Evolutionary conservation across 2,797 vertebrate genomes (phyloP), one percentile per base, ranked within the genome.

Genomic region (Pangasius larnaudii): DNA sequence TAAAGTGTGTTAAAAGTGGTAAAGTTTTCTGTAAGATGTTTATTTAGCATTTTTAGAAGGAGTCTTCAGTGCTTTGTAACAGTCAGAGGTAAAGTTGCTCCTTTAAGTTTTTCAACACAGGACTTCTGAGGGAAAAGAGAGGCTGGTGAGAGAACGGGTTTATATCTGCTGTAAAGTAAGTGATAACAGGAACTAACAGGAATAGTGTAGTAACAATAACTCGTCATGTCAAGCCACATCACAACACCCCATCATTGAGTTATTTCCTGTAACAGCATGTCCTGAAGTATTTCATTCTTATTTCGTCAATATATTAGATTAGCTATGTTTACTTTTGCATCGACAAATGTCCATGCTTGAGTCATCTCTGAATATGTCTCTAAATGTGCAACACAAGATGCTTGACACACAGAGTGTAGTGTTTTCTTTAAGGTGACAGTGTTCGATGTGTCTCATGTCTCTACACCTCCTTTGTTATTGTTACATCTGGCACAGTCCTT

Each of bases 391-490:
- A 39, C 10, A 5, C 75, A 78, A n/a, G 14, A 78, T 53, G 16
- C 49, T 33, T 30, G 49, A 51, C 24, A 49, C 46, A n/a, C 78
- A 82, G 56, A 36, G 56, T 27, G 39, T 16, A 19, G 56, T 39
- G 30, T 87, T 84, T 77, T 46, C 42, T 53, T 19, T 24, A 84
- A 65, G 46, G 71, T 19, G 71, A 67, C 58, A n/a, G 30, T 51
- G 78, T n/a, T 63, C 18, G 27, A 74, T 83, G 72, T 6, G 39
- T 58, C 79, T 82, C 39, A 69, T 80, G 63, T 71, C 33, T 86
- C 77, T 65, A 53, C 30, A 67, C 49, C 33, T 16, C 22, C 49
- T 67, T 46, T 74, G 53, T 42, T 77, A 84, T 77, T 39, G 6
- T 67, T 77, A 51, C 10, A 30, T 63, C 72, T 78, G 82, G 81